A percentile compares a stretch with the other conserved stretches of the same genome.
Evolutionary conservation across 2,113 vertebrate genomes (phyloP).

Genomic region (Lanius ludovicianus): DNA sequence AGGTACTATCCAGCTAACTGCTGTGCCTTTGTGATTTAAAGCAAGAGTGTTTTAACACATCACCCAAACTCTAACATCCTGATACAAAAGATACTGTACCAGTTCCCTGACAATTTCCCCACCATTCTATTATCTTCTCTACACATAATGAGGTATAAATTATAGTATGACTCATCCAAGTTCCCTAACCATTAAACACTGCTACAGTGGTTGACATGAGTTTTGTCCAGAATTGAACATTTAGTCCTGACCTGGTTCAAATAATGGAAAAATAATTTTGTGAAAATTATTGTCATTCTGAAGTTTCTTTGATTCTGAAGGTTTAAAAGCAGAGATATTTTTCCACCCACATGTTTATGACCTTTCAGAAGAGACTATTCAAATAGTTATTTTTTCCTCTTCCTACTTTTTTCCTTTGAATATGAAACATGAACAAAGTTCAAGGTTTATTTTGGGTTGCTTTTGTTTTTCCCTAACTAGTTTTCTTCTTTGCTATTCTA

Average conservation of each 20-base stretch:
- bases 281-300: background rate
- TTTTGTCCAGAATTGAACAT: background rate
- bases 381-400: slow-evolving; percentile 7
- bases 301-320: background rate
- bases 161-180: background rate
- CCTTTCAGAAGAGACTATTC: slow-evolving; percentile 27
- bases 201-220: background rate
- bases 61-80: background rate
- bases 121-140: background rate
- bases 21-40: background rate
- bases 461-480: background rate
- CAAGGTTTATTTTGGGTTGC: background rate
- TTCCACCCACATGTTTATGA: slow-evolving; percentile 1
- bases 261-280: slow-evolving; percentile 19
- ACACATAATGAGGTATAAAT: background rate
- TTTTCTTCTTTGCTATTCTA: background rate
- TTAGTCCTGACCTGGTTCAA: background rate
- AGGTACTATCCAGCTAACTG: background rate
- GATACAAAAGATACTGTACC: background rate
- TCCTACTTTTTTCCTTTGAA: background rate
- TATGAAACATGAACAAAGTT: background rate
- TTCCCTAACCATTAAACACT: background rate
- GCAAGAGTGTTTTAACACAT: background rate
- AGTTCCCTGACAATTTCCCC: background rate
- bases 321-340: background rate